Percentiles rank a stretch among this genome's conserved stretches.
These are phyloP conservation scores for Zaprionus taronus DNA, from an alignment of 1,140 invertebrate genomes.

Conservation along the genomic window DNA sequence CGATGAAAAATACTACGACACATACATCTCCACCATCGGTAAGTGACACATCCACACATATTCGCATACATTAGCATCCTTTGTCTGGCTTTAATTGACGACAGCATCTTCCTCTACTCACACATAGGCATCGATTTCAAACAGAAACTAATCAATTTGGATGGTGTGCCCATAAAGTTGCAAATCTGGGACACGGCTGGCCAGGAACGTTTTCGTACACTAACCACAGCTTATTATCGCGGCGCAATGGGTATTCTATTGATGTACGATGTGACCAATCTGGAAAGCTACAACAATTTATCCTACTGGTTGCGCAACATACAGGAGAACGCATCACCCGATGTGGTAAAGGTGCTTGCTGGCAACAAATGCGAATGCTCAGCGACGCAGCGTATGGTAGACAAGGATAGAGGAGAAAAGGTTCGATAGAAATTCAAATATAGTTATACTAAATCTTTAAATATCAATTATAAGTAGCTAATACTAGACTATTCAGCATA, in stretches of 20 bases:
- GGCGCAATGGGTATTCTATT: conserved; percentile 94
- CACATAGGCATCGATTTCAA: conserved; percentile 94
- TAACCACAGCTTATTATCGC: conserved; percentile 94
- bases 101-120: conserved; percentile 31
- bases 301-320: conserved; percentile 95
- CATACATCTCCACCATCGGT: conserved; percentile 96
- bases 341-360: conserved; percentile 93
- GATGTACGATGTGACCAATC: conserved; percentile 94
- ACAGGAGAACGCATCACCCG: conserved; percentile 94
- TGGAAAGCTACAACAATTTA: conserved; percentile 94
- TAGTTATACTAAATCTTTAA: no score
- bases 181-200: conserved; percentile 94
- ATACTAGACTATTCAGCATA: background rate
- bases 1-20: conserved; percentile 95
- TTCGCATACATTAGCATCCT: background rate
- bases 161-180: conserved; percentile 93
- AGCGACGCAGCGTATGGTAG: conserved; percentile 89
- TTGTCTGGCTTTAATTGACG: conserved; percentile 25
- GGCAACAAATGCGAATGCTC: conserved; percentile 93
- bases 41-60: conserved; percentile 80
- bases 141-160: conserved; percentile 94
- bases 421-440: conserved; percentile 78
- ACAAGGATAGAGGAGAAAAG: conserved; percentile 91
- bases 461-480: no score
- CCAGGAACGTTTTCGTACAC: conserved; percentile 85